Evolutionary conservation across 2,113 vertebrate genomes (phyloP), one percentile per base, ranked within the genome.

Genomic region (Cephalopterus ornatus): DNA sequence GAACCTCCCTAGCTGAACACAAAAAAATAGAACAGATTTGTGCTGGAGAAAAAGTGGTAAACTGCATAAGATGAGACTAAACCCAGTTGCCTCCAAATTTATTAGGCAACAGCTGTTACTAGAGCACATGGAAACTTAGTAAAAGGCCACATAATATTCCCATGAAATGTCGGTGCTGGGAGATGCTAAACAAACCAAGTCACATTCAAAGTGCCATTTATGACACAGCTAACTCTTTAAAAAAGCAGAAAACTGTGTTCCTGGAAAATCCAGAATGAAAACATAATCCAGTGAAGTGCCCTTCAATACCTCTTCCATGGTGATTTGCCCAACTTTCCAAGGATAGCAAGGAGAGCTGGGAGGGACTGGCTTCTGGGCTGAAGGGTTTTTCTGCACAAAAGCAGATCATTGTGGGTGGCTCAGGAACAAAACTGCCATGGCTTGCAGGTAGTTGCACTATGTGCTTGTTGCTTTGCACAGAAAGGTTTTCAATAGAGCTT

Each of bases 401-500:
- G 15, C 28, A 75, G 47, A n/a, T 88, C 14, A 0, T 28, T 21
- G 52, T 52, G 71, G 49, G 47, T 56, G 52, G 37, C 13, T 88
- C 35, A 53, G 76, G 65, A 86, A 18, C 1, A 0, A 58, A 66
- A 66, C 49, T 12, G 11, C 76, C 72, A 39, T 33, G 0, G 15
- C 86, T 95, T 5, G 63, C 88, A 91, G 89, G 92, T 91, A 63
- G 66, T 58, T 58, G 65, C 59, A 11, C 56, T 44, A 0, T 6
- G 65, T 24, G 37, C 61, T 72, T 76, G 8, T 22, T 47, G 58
- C 78, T 39, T 91, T 47, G 82, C 87, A 83, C 35, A 22, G 66
- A 44, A 83, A 87, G 95, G 75, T 92, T 97, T 97, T 79, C 88
- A 84, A 77, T 21, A 35, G 73, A 77, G 95, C 92, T 96, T 88